These are phyloP conservation scores for Seira sanloemensis DNA, from an alignment of 2,888 invertebrate genomes.

Conservation along the genomic window DNA sequence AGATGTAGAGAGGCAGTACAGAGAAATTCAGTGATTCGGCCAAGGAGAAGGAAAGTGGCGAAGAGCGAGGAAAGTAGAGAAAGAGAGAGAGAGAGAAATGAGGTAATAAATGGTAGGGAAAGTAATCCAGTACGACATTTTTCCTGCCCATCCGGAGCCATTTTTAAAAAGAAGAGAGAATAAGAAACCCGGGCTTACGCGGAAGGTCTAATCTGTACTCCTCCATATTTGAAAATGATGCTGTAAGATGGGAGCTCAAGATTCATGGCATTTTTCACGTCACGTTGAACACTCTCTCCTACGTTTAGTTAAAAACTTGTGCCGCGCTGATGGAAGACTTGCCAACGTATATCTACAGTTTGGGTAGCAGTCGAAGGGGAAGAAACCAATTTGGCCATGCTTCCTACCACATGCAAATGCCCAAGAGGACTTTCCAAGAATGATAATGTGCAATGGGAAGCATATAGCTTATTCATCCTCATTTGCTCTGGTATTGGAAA, in stretches of 20 bases:
- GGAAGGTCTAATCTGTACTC: neutral
- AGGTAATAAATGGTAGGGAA: constrained; percentile 50
- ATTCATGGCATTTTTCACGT: neutral
- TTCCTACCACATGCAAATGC: too few relatives aligned
- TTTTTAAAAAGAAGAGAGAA: neutral
- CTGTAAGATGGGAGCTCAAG: neutral
- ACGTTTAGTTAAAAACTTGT: too few relatives aligned
- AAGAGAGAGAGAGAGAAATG: constrained; percentile 27
- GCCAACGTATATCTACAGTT: too few relatives aligned
- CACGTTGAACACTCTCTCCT: too few relatives aligned
- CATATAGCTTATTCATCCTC: too few relatives aligned
- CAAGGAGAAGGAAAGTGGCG: neutral
- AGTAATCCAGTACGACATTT: constrained; percentile 58
- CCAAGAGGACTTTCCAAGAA: too few relatives aligned
- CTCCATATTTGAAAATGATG: neutral
- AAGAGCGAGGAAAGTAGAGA: neutral
- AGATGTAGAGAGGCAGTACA: too few relatives aligned
- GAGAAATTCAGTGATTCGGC: neutral
- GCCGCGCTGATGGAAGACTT: too few relatives aligned
- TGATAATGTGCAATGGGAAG: too few relatives aligned
- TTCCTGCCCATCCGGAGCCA: constrained; percentile 10
- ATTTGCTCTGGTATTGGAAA: too few relatives aligned
- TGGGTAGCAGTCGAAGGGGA: too few relatives aligned
- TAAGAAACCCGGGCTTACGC: neutral
- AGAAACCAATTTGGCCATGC: too few relatives aligned